A percentile compares a stretch with the other conserved stretches of the same genome.
These are phyloP conservation scores for Loriculus beryllinus DNA, from an alignment of 2,797 vertebrate species.

Conservation along the genomic window DNA sequence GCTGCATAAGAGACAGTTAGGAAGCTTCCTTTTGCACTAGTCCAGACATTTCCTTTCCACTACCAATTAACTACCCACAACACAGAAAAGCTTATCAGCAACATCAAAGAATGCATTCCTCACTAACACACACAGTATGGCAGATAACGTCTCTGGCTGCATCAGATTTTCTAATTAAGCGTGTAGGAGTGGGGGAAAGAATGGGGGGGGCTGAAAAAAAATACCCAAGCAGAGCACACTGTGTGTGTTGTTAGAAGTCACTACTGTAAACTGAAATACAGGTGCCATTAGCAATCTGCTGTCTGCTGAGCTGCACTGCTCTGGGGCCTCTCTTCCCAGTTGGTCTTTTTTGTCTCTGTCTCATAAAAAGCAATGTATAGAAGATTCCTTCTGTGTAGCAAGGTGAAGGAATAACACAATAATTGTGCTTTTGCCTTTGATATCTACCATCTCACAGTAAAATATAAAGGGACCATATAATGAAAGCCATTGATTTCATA, in stretches of 20 bases:
- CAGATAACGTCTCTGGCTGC: slow-evolving; percentile 57
- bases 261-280: slow-evolving; percentile 32
- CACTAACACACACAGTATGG: slow-evolving; percentile 61
- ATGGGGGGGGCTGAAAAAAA: neutral
- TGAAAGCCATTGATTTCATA: neutral
- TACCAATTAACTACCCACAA: slow-evolving; percentile 74
- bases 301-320: slow-evolving; percentile 12
- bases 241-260: neutral
- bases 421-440: neutral
- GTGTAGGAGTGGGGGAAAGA: neutral
- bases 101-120: slow-evolving; percentile 58
- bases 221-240: neutral
- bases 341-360: slow-evolving; percentile 1
- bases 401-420: neutral
- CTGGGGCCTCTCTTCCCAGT: neutral
- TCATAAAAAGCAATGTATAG: neutral
- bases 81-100: slow-evolving; percentile 60
- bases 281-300: slow-evolving; percentile 42
- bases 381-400: neutral
- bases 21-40: slow-evolving; percentile 64
- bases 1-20: slow-evolving; percentile 62
- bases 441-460: neutral
- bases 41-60: slow-evolving; percentile 70
- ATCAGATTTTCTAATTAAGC: slow-evolving; percentile 65
- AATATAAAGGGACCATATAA: neutral